phyloP scores from a whole-genome alignment of 2,888 invertebrate genomes.

The Callyntrura sp. region DNA sequence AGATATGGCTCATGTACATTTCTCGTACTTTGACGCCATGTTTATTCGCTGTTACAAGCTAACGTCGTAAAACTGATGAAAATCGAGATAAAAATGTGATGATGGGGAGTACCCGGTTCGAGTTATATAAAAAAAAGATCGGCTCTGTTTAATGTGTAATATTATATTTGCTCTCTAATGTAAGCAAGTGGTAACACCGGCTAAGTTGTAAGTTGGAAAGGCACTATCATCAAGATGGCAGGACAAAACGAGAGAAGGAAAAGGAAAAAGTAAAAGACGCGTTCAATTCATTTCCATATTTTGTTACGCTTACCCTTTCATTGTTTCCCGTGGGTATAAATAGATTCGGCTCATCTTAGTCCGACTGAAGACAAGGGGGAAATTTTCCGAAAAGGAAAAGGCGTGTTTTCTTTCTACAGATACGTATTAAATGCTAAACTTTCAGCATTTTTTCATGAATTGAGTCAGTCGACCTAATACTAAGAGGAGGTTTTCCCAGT shows the following conservation, averaged over 20 bases:
- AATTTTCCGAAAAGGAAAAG: neutral
- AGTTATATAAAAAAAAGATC: constrained; percentile 29
- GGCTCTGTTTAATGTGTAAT: constrained; percentile 45
- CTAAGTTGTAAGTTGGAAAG: neutral
- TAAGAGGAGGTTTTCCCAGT: too few species aligned
- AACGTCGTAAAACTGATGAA: constrained; percentile 54
- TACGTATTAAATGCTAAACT: neutral
- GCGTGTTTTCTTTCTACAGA: neutral
- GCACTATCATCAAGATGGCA: neutral
- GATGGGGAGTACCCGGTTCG: constrained; percentile 55
- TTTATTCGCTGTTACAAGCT: constrained; percentile 34
- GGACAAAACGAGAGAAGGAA: neutral
- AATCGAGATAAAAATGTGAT: constrained; percentile 47
- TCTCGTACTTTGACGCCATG: too few species aligned
- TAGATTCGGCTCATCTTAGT: constrained; percentile 27
- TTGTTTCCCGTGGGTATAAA: constrained; percentile 66
- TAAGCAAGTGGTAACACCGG: constrained; percentile 21
- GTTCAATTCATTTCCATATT: constrained; percentile 70
- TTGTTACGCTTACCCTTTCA: constrained; percentile 49
- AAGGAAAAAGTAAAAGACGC: constrained; percentile 30
- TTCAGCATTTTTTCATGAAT: constrained; percentile 19
- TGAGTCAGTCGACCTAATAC: neutral
- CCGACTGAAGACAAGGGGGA: neutral
- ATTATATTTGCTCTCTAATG: constrained; percentile 22
- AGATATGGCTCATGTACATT: neutral